Conservation (phyloP, 2,888 invertebrate genomes). For the Euzophera pinguis region DNA sequence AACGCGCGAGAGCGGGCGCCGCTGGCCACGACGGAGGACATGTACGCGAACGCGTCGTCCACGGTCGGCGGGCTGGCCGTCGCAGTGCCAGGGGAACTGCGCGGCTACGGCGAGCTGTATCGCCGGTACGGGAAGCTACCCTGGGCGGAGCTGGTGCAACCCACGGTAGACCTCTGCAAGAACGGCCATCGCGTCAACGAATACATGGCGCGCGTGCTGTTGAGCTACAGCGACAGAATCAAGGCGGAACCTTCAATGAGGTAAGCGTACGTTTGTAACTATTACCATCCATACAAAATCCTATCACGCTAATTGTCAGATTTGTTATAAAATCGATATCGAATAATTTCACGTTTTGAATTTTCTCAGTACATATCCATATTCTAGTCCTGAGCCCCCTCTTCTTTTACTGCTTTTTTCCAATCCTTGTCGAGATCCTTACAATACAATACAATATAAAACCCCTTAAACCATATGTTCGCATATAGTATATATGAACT, state of each 20-base stretch:
- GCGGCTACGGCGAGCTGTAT: slow-evolving; percentile 90
- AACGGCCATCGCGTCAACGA: slow-evolving; percentile 85
- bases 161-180: slow-evolving; percentile 87
- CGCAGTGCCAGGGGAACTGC: slow-evolving; percentile 94
- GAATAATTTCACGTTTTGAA: no score
- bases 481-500: no score
- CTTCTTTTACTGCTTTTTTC: no score
- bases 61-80: slow-evolving; percentile 84
- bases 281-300: no score
- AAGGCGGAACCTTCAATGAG: slow-evolving; percentile 80
- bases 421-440: no score
- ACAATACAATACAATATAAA: no score
- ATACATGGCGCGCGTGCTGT: slow-evolving; percentile 82
- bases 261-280: slow-evolving; percentile 31
- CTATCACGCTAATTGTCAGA: no score
- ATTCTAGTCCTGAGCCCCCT: no score
- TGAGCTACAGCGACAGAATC: slow-evolving; percentile 71
- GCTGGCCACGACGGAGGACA: slow-evolving; percentile 80
- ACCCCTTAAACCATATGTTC: no score
- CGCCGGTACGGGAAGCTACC: slow-evolving; percentile 85
- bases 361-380: no score
- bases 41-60: slow-evolving; percentile 81
- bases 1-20: slow-evolving; percentile 91
- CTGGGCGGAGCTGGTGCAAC: slow-evolving; percentile 89
- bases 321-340: no score